Base-by-base conservation (phyloP, 2,113 vertebrate genomes). In the Zeus faber region DNA sequence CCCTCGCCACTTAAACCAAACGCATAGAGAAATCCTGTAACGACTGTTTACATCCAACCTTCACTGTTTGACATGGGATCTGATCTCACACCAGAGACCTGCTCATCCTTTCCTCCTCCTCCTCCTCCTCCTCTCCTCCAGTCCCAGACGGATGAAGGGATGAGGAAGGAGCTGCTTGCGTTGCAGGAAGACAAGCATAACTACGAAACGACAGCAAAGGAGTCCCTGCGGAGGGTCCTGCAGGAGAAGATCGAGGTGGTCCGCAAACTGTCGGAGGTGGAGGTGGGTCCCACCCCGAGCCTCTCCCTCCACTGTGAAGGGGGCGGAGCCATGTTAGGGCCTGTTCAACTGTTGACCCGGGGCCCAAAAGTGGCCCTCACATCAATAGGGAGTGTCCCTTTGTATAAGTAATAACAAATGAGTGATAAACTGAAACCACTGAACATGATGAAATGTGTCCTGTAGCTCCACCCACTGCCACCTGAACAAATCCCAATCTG, bases 231-330 rank as follows among this genome's bases (percentile, higher is more conserved):
- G 91, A 90, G 92, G 85, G 96, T 98, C 75, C 91, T 99, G 87
- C 95, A 99, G 92, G 97, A 99, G 88, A 99, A 99, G 85, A 98
- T 99, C 5, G 97, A 98, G 84, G 97, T 98, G 83, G 94, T 97
- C 85, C 83, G 95, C 76, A 99, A 99, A 89, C 89, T 99, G 24
- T 97, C 97, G 0, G 97, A 99, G 88, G 95, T 98, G 58, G 97
- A 98, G 97, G 97, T 98, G 87, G n/a, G 48, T 8, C 33, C 23
- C 37, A 25, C 14, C 39, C 33, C 49, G 1, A 2, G 8, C 46
- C 5, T 9, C 10, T 24, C n/a, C n/a, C n/a, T n/a, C n/a, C n/a
- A n/a, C n/a, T n/a, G n/a, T n/a, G n/a, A n/a, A n/a, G n/a, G n/a
- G n/a, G n/a, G n/a, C n/a, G n/a, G n/a, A n/a, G n/a, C n/a, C n/a